Percentiles rank a stretch among this genome's conserved stretches.
Evolutionary conservation across 2,113 vertebrate species (phyloP).

Genomic region (Rhabdomys dilectus): DNA sequence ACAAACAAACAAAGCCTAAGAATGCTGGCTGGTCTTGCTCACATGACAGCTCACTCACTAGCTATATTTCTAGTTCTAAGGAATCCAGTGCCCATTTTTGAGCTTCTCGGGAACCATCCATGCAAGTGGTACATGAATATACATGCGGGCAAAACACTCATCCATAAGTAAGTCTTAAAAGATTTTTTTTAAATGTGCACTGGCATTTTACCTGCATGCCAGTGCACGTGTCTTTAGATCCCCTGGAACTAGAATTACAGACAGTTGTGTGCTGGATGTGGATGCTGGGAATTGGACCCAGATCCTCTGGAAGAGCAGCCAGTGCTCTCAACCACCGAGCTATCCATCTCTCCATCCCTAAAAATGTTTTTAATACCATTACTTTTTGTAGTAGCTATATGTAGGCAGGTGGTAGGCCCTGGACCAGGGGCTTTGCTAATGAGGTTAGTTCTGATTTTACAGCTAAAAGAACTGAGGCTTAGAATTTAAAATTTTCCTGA

Average conservation of each 20-base stretch:
- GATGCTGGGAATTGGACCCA: too few species aligned
- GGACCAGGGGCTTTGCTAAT: neutral
- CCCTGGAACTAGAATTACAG: too few species aligned
- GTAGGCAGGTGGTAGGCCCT: neutral
- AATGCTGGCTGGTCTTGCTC: neutral
- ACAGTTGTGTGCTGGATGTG: too few species aligned
- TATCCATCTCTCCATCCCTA: too few species aligned
- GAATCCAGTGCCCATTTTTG: neutral
- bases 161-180: neutral
- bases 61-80: neutral
- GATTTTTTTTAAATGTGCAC: neutral
- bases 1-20: neutral
- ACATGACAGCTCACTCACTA: neutral
- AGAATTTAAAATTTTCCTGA: too few species aligned
- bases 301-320: too few species aligned
- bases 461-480: conserved; percentile 21
- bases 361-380: neutral
- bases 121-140: neutral
- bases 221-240: too few species aligned
- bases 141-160: neutral
- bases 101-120: neutral
- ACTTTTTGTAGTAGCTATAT: neutral
- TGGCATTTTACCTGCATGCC: too few species aligned
- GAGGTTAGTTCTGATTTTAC: neutral
- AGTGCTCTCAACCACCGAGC: too few species aligned